Conservation (phyloP, 2,888 invertebrate species). For the Patella depressa region DNA sequence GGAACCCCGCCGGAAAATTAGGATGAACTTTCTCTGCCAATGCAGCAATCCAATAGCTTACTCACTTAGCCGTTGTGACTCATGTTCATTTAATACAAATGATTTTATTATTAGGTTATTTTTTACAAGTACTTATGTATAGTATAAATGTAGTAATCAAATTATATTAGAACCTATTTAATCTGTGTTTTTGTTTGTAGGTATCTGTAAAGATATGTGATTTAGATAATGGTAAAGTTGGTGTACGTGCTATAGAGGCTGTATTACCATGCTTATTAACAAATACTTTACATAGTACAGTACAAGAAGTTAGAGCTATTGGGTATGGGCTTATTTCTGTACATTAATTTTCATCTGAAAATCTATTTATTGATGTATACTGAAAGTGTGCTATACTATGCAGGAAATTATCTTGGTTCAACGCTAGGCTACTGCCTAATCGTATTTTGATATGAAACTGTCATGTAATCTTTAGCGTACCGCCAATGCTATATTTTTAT, state of each 20-base stretch:
- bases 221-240: slow-evolving; percentile 64
- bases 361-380: not conserved
- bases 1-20: too few relatives aligned
- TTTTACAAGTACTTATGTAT: too few relatives aligned
- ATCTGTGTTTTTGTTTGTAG: slow-evolving; percentile 41
- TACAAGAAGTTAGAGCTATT: slow-evolving; percentile 83
- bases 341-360: not conserved
- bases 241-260: slow-evolving; percentile 63
- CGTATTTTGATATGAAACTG: too few relatives aligned
- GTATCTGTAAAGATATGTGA: slow-evolving; percentile 70
- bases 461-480: too few relatives aligned
- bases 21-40: too few relatives aligned
- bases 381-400: not conserved
- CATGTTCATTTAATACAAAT: too few relatives aligned
- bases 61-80: too few relatives aligned
- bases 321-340: slow-evolving; percentile 73
- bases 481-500: too few relatives aligned
- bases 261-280: slow-evolving; percentile 86
- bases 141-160: too few relatives aligned
- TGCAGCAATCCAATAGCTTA: too few relatives aligned
- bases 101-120: too few relatives aligned
- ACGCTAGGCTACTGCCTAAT: not conserved
- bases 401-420: not conserved
- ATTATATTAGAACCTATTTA: too few relatives aligned
- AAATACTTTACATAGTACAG: slow-evolving; percentile 83